Base-by-base conservation (phyloP, 2,888 invertebrate genomes). In the Dusona sp. region DNA sequence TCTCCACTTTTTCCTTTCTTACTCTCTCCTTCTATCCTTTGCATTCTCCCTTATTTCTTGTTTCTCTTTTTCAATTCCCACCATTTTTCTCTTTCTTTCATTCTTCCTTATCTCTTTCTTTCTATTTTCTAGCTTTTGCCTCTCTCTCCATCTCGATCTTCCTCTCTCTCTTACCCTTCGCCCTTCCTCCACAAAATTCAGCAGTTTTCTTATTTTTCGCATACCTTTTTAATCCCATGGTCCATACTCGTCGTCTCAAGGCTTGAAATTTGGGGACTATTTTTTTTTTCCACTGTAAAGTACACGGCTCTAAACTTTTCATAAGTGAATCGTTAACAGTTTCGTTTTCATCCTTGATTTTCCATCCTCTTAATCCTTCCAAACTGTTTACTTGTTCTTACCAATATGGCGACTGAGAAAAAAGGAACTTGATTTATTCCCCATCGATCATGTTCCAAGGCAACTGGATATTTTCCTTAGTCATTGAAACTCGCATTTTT, bases 201-300 rank as follows among this genome's bases (percentile, higher is more conserved):
- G 22, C 61, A 80, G 83, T 79, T 86, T 87, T 85, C 45, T 45
- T 38, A 74, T 88, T 90, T 90, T 91, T 90, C 88, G 84, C 86
- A 82, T 74, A 74, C 86, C 73, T 84, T 84, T 86, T 48, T 33
- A 57, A 73, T 74, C 84, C 72, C 33, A 29, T 4, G n/a, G 8
- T 79, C 65, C 48, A 65, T 36, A 42, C 29, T 29, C 42, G 16
- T 54, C 67, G 70, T 22, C 78, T 79, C 78, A 73, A 48, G n/a
- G 75, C 73, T 85, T 73, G 57, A 79, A 51, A 57, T 77, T 51
- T 22, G 19, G 25, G 0, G 25, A 67, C 38, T 48, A 61, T n/a
- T 22, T 75, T 48, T 36, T 51, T 29, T 61, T 48, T 16, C 38
- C 38, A 38, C 45, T 16, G 22, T 65, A 29, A 38, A 82, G 33